Conservation (phyloP, 2,888 invertebrate genomes). For the Bibio marci region DNA sequence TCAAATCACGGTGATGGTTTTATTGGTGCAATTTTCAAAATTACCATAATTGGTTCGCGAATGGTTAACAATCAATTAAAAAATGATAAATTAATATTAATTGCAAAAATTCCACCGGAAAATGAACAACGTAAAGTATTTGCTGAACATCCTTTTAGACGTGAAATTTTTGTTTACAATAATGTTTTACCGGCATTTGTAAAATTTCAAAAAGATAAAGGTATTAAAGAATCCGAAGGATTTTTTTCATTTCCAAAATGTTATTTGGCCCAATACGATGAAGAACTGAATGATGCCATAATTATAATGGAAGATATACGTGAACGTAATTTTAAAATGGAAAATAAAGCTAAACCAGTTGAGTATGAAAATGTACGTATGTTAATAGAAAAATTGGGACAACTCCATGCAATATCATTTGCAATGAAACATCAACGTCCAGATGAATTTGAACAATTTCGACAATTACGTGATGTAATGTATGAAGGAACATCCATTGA, state of each 20-base stretch:
- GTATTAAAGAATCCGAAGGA: background rate
- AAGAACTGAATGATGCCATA: slow-evolving; percentile 28
- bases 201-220: slow-evolving; percentile 3
- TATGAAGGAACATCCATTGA: too few relatives aligned
- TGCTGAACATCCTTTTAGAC: background rate
- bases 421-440: slow-evolving; percentile 39
- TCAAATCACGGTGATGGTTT: slow-evolving; percentile 7
- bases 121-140: slow-evolving; percentile 1
- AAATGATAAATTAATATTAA: background rate
- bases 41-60: background rate
- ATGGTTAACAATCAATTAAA: background rate
- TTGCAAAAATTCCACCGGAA: slow-evolving; percentile 3
- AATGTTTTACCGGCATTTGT: slow-evolving; percentile 2
- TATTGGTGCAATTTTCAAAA: background rate
- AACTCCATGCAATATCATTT: slow-evolving; percentile 40
- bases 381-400: slow-evolving; percentile 35
- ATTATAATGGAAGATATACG: slow-evolving; percentile 29
- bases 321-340: slow-evolving; percentile 27
- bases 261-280: slow-evolving; percentile 12
- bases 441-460: slow-evolving; percentile 30
- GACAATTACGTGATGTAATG: slow-evolving; percentile 20
- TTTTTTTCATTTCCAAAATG: slow-evolving; percentile 3
- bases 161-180: slow-evolving; percentile 3
- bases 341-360: slow-evolving; percentile 20
- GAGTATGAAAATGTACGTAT: slow-evolving; percentile 14